Percentiles rank a stretch among this genome's conserved stretches.
These are phyloP conservation scores for Hydrophis major DNA, from an alignment of 2,797 vertebrate genomes.

Conservation along the genomic window DNA sequence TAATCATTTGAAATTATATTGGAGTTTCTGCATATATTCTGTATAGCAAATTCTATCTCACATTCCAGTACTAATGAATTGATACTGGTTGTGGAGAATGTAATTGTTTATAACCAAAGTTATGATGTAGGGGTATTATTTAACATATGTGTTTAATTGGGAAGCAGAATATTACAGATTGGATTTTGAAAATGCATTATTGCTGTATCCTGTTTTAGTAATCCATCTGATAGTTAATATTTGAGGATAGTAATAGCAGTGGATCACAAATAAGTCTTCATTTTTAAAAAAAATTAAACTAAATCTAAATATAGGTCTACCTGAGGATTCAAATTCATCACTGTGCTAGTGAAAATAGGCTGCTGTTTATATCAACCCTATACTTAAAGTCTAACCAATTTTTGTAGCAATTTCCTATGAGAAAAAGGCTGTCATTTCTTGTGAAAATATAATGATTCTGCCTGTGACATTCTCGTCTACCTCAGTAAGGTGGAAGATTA, in stretches of 20 bases:
- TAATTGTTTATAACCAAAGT: background rate
- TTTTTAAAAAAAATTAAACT: background rate
- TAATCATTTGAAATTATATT: background rate
- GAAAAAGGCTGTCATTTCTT: constrained; percentile 1
- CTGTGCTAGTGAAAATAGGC: background rate
- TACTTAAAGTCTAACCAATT: background rate
- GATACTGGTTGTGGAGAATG: background rate
- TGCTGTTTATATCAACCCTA: background rate
- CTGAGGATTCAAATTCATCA: background rate
- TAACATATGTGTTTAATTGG: background rate
- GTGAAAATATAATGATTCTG: constrained; percentile 13
- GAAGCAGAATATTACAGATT: background rate
- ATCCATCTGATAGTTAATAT: background rate
- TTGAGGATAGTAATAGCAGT: background rate
- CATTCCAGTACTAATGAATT: background rate
- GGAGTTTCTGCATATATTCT: background rate
- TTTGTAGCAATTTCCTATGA: background rate
- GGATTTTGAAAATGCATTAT: background rate
- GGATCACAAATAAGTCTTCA: background rate
- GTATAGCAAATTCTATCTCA: background rate
- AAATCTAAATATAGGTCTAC: background rate
- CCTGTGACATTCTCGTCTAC: background rate
- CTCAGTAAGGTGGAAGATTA: background rate
- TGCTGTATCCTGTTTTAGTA: background rate
- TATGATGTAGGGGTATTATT: background rate